Evolutionary conservation across 2,888 invertebrate species (phyloP), one percentile per base, ranked within the genome.

Genomic region (Teleogryllus oceanicus): DNA sequence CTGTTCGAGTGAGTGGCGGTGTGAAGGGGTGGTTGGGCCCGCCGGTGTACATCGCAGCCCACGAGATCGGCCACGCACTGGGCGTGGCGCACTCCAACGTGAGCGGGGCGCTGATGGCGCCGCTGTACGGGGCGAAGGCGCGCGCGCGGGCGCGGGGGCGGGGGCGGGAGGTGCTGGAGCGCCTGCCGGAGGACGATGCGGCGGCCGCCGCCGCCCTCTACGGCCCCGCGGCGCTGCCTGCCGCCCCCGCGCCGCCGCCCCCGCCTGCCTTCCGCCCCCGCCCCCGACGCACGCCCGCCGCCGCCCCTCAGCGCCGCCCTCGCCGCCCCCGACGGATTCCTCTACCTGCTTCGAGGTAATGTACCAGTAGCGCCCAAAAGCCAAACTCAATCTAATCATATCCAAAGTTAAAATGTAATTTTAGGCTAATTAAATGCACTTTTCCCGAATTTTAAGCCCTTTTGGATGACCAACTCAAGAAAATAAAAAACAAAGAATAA

Each of bases 41-140:
- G 62, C 62, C 13, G 62, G 62, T n/a, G 13, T n/a, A 62, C 62
- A n/a, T 62, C 62, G 62, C 62, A 4, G 62, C 62, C 4, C 62
- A 62, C 62, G 62, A 62, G 62, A 62, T 62, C 62, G 62, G 62
- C 62, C 62, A 62, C 62, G 62, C 62, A 16, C n/a, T 62, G 62
- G 62, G 62, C 62, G 16, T 62, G n/a, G 62, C 62, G 62, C 62
- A 62, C 62, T 62, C 62, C 16, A 13, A 13, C n/a, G 62, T n/a
- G n/a, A 13, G 16, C 16, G 62, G 62, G 62, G 62, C 62, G 16
- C 62, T 62, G 16, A 62, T 62, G 62, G 62, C 16, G 13, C 16
- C 62, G 62, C n/a, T 62, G 16, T 62, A 62, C 62, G 62, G 62
- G 62, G 37, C 37, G 5, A 37, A 37, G 37, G 37, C 37, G 37